phyloP scores from a whole-genome alignment of 1,140 invertebrate species.

The Tyrophagus putrescentiae region DNA sequence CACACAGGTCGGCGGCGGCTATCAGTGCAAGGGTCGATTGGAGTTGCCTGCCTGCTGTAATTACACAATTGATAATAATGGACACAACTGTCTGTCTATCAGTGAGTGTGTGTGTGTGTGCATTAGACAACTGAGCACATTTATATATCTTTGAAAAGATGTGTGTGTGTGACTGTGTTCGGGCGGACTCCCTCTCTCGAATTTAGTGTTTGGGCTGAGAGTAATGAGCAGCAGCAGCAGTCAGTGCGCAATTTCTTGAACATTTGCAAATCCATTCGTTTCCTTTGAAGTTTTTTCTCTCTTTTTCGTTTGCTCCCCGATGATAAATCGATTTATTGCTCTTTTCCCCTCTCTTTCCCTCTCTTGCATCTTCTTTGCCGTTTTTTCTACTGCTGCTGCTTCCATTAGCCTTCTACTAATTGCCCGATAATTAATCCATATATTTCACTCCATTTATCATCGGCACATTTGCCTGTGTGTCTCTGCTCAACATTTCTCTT shows the following conservation, averaged over 20 bases:
- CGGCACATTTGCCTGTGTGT: background rate
- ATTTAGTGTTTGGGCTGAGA: too few species aligned
- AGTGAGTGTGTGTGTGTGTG: background rate
- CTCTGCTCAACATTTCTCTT: too few species aligned
- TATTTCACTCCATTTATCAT: constrained; percentile 1
- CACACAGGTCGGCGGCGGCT: constrained; percentile 28
- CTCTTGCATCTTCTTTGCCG: too few species aligned
- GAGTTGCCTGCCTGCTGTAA: too few species aligned
- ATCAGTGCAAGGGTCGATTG: constrained; percentile 29
- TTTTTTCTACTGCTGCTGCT: too few species aligned
- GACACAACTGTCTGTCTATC: background rate
- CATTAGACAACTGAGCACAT: too few species aligned
- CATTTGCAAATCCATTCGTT: background rate
- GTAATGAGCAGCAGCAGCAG: too few species aligned
- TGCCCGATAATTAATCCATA: constrained; percentile 7
- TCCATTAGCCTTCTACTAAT: too few species aligned
- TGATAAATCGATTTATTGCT: background rate
- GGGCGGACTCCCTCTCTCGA: background rate
- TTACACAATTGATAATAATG: too few species aligned
- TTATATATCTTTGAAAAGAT: too few species aligned
- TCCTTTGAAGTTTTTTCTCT: background rate
- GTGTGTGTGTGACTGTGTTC: constrained; percentile 1
- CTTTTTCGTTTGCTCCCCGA: background rate
- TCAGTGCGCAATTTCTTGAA: background rate
- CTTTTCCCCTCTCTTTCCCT: too few species aligned